These are phyloP conservation scores for Drosophila nannoptera DNA, from an alignment of 1,140 invertebrate genomes.

Conservation along the genomic window DNA sequence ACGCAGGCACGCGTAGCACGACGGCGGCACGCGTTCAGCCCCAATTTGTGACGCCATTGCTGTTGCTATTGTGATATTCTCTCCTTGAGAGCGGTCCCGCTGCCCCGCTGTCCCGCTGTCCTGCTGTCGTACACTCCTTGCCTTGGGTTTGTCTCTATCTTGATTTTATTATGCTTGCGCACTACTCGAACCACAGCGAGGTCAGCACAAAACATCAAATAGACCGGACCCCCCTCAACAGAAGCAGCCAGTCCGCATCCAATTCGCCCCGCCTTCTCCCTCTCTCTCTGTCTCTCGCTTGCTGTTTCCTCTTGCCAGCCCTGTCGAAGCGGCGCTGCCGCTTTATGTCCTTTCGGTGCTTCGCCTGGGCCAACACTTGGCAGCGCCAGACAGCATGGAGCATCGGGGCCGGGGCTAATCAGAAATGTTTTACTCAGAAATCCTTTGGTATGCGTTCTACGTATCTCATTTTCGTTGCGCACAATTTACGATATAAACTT, in stretches of 20 bases:
- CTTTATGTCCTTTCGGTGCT: slow-evolving; percentile 9
- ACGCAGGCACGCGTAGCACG: background rate
- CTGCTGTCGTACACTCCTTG: slow-evolving; percentile 3
- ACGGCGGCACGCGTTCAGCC: background rate
- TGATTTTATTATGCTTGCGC: slow-evolving; percentile 76
- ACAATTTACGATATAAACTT: slow-evolving; percentile 74
- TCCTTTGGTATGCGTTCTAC: slow-evolving; percentile 75
- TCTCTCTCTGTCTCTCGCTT: background rate
- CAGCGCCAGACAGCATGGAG: slow-evolving; percentile 22
- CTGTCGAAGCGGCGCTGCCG: background rate
- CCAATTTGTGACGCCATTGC: background rate
- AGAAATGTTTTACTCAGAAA: slow-evolving; percentile 77
- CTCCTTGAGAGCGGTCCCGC: background rate
- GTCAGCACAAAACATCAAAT: slow-evolving; percentile 75
- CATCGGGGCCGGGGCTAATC: slow-evolving; percentile 52
- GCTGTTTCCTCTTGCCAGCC: background rate
- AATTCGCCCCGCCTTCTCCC: background rate
- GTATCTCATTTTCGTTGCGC: slow-evolving; percentile 76
- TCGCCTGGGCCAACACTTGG: slow-evolving; percentile 31
- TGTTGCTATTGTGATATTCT: slow-evolving; percentile 5
- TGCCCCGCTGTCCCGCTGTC: too few species aligned
- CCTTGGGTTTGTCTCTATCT: slow-evolving; percentile 55
- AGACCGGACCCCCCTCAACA: slow-evolving; percentile 39
- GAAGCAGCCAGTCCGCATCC: slow-evolving; percentile 5
- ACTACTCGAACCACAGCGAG: slow-evolving; percentile 71